Conservation (phyloP, 2,113 vertebrate genomes). For the Atlantisia rogersi region DNA sequence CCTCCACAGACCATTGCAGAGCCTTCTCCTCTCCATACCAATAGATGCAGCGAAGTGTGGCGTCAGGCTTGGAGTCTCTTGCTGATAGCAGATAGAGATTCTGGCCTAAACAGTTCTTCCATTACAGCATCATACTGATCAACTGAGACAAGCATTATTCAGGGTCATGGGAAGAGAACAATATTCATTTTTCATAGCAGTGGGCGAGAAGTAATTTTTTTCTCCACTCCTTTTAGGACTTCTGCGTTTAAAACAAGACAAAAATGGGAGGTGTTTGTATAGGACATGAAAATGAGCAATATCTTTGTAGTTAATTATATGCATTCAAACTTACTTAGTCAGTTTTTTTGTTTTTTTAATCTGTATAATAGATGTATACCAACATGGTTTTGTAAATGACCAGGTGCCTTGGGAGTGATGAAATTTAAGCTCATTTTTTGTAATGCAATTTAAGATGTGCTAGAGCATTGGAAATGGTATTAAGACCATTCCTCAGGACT, state of each 20-base stretch:
- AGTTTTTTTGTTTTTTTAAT: neutral
- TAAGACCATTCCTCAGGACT: conserved; percentile 17
- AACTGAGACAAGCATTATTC: neutral
- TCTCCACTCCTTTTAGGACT: neutral
- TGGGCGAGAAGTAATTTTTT: neutral
- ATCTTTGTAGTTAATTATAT: neutral
- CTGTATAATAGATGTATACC: neutral
- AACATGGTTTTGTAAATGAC: neutral
- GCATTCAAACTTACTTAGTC: neutral
- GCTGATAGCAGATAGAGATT: neutral
- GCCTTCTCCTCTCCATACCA: neutral
- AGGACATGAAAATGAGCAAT: neutral
- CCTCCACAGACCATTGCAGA: neutral
- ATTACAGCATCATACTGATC: neutral
- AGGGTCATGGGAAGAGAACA: neutral
- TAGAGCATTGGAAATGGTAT: neutral
- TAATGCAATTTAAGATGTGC: neutral
- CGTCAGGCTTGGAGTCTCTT: neutral
- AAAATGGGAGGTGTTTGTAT: neutral
- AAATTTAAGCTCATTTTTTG: conserved; percentile 5
- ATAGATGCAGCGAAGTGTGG: neutral
- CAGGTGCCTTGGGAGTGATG: neutral
- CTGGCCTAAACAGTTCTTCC: neutral
- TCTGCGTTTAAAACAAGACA: neutral
- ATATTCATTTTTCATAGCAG: neutral